These are phyloP conservation scores for Globodera rostochiensis DNA, from an alignment of 1,140 invertebrate genomes.

Conservation along the genomic window DNA sequence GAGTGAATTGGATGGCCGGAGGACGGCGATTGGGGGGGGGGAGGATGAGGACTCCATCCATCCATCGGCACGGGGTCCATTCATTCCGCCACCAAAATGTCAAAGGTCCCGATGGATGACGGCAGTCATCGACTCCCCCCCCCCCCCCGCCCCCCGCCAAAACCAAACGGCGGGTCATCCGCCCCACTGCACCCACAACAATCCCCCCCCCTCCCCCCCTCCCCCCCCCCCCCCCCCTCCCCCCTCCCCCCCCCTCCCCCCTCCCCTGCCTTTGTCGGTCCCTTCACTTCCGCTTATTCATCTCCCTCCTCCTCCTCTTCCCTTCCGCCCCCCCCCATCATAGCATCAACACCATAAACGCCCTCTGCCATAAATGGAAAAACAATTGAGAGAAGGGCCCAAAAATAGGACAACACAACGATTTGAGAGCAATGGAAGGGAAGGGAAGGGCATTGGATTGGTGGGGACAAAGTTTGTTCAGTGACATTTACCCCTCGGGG, in stretches of 20 bases:
- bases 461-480: neutral
- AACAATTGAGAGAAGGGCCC: neutral
- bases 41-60: neutral
- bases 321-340: too few species aligned
- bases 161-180: neutral
- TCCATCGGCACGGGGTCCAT: neutral
- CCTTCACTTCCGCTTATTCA: neutral
- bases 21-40: neutral
- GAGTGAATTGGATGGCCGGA: neutral
- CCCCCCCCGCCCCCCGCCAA: too few species aligned
- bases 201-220: too few species aligned
- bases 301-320: neutral
- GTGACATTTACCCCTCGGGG: neutral
- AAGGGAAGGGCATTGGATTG: neutral
- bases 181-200: neutral
- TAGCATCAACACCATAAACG: neutral
- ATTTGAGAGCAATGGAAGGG: neutral
- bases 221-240: too few species aligned
- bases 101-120: neutral
- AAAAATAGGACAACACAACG: neutral
- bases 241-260: too few species aligned
- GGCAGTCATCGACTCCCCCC: constrained; percentile 1
- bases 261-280: neutral
- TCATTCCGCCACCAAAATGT: neutral
- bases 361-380: neutral